A percentile compares a stretch with the other conserved stretches of the same genome.
Conservation (phyloP, 2,888 invertebrate species). For the Cerceris ruficornis region DNA sequence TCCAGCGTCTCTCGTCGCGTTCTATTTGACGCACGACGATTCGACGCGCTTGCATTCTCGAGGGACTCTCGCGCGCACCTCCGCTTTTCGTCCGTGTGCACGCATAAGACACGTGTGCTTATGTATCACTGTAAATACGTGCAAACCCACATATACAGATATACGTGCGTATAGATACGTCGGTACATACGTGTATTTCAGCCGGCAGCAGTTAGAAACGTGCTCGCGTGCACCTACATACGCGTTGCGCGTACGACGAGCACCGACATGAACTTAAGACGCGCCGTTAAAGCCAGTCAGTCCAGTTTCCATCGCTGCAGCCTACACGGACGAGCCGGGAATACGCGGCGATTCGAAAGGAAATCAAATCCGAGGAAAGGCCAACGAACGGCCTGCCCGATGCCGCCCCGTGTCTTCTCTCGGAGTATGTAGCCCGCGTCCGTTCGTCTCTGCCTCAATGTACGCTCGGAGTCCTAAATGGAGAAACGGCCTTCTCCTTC, state of each 20-base stretch:
- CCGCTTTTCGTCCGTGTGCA: not conserved
- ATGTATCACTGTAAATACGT: not conserved
- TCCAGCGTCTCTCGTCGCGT: conserved; percentile 60
- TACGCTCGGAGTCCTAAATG: conserved; percentile 17
- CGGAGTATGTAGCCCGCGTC: not conserved
- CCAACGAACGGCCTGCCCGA: conserved; percentile 64
- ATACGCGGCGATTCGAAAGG: conserved; percentile 67
- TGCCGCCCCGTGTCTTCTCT: not conserved
- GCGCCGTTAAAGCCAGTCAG: conserved; percentile 73
- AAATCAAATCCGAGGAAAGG: conserved; percentile 71
- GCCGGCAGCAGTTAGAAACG: not conserved
- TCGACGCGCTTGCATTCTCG: conserved; percentile 69
- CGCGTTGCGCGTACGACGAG: conserved; percentile 47
- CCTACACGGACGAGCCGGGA: conserved; percentile 62
- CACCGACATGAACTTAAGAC: conserved; percentile 61
- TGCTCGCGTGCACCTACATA: conserved; percentile 20
- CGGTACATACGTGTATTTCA: not conserved
- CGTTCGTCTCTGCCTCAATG: not conserved
- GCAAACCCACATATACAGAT: not conserved
- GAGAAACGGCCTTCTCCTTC: conserved; percentile 36
- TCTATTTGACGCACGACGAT: conserved; percentile 70
- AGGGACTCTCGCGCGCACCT: conserved; percentile 43
- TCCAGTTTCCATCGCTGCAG: conserved; percentile 70
- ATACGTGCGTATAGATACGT: not conserved
- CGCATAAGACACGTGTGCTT: not conserved